Percentiles rank a stretch among this genome's conserved stretches.
phyloP scores from a whole-genome alignment of 1,140 invertebrate genomes.

The Drosophila tani region DNA sequence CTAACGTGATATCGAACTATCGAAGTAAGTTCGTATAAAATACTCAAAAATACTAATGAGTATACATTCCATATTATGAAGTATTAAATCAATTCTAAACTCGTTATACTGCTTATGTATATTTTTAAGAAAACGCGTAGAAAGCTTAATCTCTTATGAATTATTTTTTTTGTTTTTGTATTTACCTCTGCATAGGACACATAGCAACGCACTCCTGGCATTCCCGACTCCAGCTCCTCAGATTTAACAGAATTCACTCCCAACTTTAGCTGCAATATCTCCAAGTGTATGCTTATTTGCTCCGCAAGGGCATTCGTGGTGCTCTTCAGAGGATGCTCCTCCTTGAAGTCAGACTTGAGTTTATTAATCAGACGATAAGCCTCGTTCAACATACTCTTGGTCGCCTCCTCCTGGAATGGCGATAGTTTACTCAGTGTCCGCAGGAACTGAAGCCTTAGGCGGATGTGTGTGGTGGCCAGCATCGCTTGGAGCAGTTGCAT shows the following conservation, averaged over 20 bases:
- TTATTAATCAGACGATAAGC: constrained; percentile 11
- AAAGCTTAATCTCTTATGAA: too few species aligned
- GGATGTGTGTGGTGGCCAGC: constrained; percentile 58
- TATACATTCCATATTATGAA: too few species aligned
- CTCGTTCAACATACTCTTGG: constrained; percentile 23
- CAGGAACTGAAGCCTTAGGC: constrained; percentile 60
- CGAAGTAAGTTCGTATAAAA: too few species aligned
- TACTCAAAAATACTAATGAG: too few species aligned
- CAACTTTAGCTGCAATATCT: constrained; percentile 19
- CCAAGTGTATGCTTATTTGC: constrained; percentile 33
- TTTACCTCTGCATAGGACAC: constrained; percentile 55
- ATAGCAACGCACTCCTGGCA: constrained; percentile 14
- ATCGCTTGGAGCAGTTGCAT: constrained; percentile 49
- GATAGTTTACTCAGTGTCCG: constrained; percentile 4
- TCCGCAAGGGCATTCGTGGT: constrained; percentile 14
- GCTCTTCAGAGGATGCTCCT: neutral
- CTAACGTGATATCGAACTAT: too few species aligned
- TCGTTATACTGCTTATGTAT: too few species aligned
- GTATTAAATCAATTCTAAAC: too few species aligned
- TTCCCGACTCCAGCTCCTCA: neutral
- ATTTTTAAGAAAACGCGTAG: too few species aligned
- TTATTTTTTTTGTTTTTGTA: too few species aligned
- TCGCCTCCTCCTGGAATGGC: constrained; percentile 44
- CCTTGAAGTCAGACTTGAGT: constrained; percentile 6
- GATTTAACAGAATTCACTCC: neutral